Evolutionary conservation across 2,888 invertebrate genomes (phyloP).

Genomic region (Lasius fuliginosus): DNA sequence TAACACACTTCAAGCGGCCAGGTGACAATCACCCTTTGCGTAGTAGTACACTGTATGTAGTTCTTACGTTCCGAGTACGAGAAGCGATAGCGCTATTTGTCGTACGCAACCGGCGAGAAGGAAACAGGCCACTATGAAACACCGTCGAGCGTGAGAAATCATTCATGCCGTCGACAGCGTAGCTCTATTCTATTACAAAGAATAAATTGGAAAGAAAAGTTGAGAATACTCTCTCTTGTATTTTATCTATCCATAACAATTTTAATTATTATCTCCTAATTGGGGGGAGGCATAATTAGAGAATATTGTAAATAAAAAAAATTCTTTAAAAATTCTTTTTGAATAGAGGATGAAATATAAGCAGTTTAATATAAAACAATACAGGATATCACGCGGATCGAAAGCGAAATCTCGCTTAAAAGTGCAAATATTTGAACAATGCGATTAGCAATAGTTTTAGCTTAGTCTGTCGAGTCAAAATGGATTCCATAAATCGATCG

Average conservation of each 20-base stretch:
- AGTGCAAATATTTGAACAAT: conserved; percentile 2
- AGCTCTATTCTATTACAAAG: too few species aligned
- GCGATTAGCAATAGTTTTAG: conserved; percentile 22
- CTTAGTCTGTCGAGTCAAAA: conserved; percentile 10
- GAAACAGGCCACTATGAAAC: conserved; percentile 48
- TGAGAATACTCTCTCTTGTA: background rate
- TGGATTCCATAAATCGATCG: conserved; percentile 61
- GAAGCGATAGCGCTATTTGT: conserved; percentile 54
- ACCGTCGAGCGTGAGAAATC: conserved; percentile 63
- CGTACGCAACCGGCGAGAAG: conserved; percentile 11
- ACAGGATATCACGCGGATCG: background rate
- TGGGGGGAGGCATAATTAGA: background rate
- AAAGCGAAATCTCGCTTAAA: background rate
- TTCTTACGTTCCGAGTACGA: conserved; percentile 51
- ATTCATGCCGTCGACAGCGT: background rate
- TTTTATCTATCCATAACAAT: background rate
- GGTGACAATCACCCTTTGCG: conserved; percentile 50
- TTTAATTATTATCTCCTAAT: background rate
- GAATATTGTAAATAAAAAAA: background rate
- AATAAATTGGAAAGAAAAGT: background rate
- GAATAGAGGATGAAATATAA: background rate
- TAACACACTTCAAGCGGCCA: conserved; percentile 32
- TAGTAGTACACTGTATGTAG: background rate
- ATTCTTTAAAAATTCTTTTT: background rate
- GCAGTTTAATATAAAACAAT: background rate